Base-by-base conservation (phyloP, 2,888 invertebrate species). In the Pomacea canaliculata region DNA sequence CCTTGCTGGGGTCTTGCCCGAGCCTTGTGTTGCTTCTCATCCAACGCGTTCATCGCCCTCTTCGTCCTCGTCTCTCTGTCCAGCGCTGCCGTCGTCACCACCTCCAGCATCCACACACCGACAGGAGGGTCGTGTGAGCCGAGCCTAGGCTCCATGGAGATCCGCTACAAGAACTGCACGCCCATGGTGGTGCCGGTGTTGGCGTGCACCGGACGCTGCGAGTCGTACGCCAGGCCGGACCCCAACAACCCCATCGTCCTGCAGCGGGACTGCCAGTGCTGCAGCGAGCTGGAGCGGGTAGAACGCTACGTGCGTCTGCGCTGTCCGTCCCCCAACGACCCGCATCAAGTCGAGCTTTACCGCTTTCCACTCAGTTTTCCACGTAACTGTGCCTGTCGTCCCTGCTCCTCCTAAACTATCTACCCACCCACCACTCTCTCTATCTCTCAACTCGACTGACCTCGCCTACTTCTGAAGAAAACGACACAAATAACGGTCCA, bases 221-320 rank as follows among this genome's bases (percentile, higher is more conserved):
- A 66, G 13, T 76, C 81, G 0, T 81, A 81, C 56, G 48, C 78
- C 8, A 71, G 78, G 12, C 81, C 81, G 2, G 80, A 80, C 48
- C 27, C 66, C 7, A 62, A 74, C 18, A 27, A 73, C 23, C 78
- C 76, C 3, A 79, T 76, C 48, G 70, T 75, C 27, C 75, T 81
- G 48, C 80, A 81, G 70, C 70, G 78, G 4, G 77, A 75, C 18
- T 81, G 81, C 66, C 78, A 79, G 67, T 81, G 81, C 68, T 81
- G 81, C 73, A 73, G 79, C 49, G 79, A 70, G 16, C 76, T 73
- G 56, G 62, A 63, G 7, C 49, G 66, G 16, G 66, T 65, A 16
- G 37, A 48, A 23, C 70, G 65, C n/a, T 70, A 71, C 12, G 62
- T 78, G 12, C 13, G n/a, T 2, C 59, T 81, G 18, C n/a, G 23